Evolutionary conservation across 2,888 invertebrate genomes (phyloP).

Genomic region (Gnatocerus cornutus): DNA sequence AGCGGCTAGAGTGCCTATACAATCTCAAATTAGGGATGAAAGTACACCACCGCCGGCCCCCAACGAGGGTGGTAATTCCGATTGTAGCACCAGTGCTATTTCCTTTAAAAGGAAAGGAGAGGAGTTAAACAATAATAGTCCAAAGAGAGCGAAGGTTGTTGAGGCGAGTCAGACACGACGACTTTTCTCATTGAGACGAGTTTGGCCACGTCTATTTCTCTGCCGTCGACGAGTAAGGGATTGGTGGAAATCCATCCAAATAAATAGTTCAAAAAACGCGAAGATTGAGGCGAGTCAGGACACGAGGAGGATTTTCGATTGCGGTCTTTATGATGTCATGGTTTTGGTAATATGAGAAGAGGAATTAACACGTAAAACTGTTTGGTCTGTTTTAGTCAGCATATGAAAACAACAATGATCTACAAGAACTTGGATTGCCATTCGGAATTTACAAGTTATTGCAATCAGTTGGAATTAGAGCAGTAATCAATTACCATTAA

Average conservation of each 20-base stretch:
- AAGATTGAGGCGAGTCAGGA: too few species aligned
- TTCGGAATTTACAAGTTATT: too few species aligned
- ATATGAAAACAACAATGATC: constrained; percentile 79
- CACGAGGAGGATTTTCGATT: too few species aligned
- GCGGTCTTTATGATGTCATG: constrained; percentile 65
- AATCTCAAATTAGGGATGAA: constrained; percentile 8
- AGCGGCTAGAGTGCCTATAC: constrained; percentile 69
- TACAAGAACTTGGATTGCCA: constrained; percentile 75
- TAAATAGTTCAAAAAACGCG: too few species aligned
- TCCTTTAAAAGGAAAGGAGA: constrained; percentile 52
- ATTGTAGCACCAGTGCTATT: constrained; percentile 54
- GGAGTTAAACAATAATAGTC: constrained; percentile 42
- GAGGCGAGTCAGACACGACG: constrained; percentile 40
- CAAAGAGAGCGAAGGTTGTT: constrained; percentile 58
- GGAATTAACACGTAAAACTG: constrained; percentile 56
- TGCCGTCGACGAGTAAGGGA: too few species aligned
- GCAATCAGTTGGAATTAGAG: too few species aligned
- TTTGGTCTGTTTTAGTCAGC: constrained; percentile 67
- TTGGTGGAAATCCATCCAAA: too few species aligned
- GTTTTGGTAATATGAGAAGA: constrained; percentile 62
- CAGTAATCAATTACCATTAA: too few species aligned
- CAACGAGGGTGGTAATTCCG: constrained; percentile 51
- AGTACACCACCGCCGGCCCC: not conserved
- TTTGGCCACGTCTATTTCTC: too few species aligned
- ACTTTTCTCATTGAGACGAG: constrained; percentile 42